Evolutionary conservation across 2,797 vertebrate species (phyloP), one percentile per base, ranked within the genome.

Genomic region (Silurus aristotelis): DNA sequence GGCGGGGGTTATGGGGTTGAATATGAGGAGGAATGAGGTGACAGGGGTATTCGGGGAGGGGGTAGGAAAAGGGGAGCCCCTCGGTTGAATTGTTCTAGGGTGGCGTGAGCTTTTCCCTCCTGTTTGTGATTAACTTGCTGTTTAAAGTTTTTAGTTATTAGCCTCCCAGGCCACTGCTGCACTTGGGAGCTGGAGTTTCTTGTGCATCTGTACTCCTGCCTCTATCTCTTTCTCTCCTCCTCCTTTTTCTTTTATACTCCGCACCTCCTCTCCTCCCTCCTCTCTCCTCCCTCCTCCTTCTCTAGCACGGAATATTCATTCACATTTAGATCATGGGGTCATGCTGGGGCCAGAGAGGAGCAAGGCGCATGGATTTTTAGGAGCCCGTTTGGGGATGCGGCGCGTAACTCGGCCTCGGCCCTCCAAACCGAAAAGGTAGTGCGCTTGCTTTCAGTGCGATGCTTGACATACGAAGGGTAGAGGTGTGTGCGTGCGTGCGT

Each of bases 241-340:
- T 82, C 81, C 80, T 84, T 71, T 70, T 83, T 25, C 73, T 20
- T 86, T 83, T 82, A 68, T 46, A 85, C 87, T 77, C 52, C 66
- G 31, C 76, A 75, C 73, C 78, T 87, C 87, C 84, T 87, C 85
- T 85, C 87, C 80, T 80, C 83, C 80, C 79, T 76, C 88, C 48
- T 78, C 83, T 78, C 79, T 73, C 88, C 83, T 84, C 67, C 55
- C 64, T 25, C 88, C 87, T 77, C 81, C 46, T 82, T 87, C 87
- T 90, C 91, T 91, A 90, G 95, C 94, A 95, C 94, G 95, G 94
- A 94, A 95, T 95, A 94, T 94, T 95, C 95, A 95, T 96, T 96
- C 95, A 96, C 93, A 94, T 96, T 95, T 94, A 95, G 95, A 95
- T 94, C 92, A 91, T 71, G 94, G 94, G 95, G 95, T 96, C 95